These are phyloP conservation scores for Ochropleura leucogaster DNA, from an alignment of 2,888 invertebrate species.

Conservation along the genomic window DNA sequence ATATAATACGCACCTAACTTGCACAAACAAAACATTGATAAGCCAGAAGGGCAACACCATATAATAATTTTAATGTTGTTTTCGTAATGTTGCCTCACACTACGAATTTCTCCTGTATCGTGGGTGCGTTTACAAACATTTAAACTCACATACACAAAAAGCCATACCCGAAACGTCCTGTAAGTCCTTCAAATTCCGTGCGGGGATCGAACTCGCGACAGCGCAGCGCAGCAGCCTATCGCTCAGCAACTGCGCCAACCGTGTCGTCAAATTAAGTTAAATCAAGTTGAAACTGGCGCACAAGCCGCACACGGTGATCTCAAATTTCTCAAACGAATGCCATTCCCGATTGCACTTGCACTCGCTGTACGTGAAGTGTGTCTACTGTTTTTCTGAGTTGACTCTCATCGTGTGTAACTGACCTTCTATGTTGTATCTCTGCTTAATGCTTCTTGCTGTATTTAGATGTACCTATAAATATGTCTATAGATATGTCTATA, in stretches of 20 bases:
- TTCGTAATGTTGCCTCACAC: too few species aligned
- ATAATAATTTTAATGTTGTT: too few species aligned
- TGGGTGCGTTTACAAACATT: too few species aligned
- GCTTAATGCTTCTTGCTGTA: not conserved
- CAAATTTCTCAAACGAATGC: slow-evolving; percentile 1
- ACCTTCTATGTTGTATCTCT: not conserved
- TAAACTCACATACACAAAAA: too few species aligned
- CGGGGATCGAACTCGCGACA: too few species aligned
- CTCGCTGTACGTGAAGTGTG: not conserved
- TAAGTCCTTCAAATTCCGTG: too few species aligned
- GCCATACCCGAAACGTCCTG: too few species aligned
- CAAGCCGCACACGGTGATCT: not conserved
- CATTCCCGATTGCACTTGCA: not conserved
- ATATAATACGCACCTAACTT: not conserved
- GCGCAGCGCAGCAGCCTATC: too few species aligned
- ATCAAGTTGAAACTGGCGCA: not conserved
- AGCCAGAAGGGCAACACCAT: not conserved
- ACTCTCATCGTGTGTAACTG: not conserved
- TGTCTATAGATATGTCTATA: not conserved
- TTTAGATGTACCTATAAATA: not conserved
- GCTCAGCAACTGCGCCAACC: too few species aligned
- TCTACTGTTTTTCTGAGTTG: not conserved
- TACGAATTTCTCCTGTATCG: too few species aligned
- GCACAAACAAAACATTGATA: not conserved
- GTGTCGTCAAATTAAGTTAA: too few species aligned